phyloP scores from a whole-genome alignment of 2,888 invertebrate genomes.

The Sepiola atlantica region DNA sequence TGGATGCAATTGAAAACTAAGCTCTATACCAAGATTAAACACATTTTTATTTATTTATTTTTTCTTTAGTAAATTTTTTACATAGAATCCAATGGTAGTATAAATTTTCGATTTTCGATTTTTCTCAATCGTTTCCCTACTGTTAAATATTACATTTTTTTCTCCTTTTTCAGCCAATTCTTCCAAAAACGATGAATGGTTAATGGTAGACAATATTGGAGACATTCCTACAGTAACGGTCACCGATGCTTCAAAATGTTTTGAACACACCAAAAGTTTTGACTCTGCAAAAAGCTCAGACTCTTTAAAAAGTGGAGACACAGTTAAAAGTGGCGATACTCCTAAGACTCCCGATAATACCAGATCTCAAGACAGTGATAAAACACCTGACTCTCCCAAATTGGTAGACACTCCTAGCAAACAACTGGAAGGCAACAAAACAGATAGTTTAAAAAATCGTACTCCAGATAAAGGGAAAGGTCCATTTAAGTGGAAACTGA shows the following conservation, averaged over 20 bases:
- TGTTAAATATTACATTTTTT: background rate
- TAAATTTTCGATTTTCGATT: no score
- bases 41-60: background rate
- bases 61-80: background rate
- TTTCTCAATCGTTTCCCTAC: background rate
- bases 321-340: constrained; percentile 37
- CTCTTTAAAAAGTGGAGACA: background rate
- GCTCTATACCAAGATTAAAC: no score
- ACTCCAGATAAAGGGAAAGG: constrained; percentile 1
- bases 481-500: constrained; percentile 39
- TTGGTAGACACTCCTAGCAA: background rate
- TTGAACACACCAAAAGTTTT: constrained; percentile 39
- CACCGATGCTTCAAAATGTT: constrained; percentile 33
- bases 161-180: background rate
- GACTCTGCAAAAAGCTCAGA: constrained; percentile 41
- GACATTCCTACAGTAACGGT: constrained; percentile 35
- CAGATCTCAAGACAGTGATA: background rate
- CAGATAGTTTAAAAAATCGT: background rate
- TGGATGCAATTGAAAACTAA: no score
- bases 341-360: constrained; percentile 6
- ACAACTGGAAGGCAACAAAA: background rate
- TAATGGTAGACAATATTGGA: constrained; percentile 37
- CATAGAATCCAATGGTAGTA: no score
- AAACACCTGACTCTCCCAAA: constrained; percentile 13
- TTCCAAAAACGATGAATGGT: constrained; percentile 38